Evolutionary conservation across 2,888 invertebrate species (phyloP), one percentile per base, ranked within the genome.

Genomic region (Xanthia icteritia): DNA sequence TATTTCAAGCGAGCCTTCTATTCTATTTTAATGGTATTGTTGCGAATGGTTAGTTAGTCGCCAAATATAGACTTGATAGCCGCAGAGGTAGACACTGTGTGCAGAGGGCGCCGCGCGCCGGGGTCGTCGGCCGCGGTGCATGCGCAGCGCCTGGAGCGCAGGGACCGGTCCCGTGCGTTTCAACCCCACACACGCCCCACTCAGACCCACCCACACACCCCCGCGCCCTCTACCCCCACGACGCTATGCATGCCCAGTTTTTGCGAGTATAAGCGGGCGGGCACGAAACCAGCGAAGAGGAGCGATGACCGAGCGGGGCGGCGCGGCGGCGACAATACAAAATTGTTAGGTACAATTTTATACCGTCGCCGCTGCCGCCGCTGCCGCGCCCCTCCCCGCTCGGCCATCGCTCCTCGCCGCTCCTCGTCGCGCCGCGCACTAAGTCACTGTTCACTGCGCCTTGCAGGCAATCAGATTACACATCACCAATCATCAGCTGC

Each of bases 101-200:
- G 36, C 45, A 54, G 42, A 5, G 31, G 2, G 2, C n/a, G 15
- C 8, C 3, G 31, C 48, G 20, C 31, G 31, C 31, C n/a, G 68
- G 65, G 84, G 77, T 80, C 77, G 73, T 56, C 70, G 80, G 11
- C 77, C 84, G 61, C 39, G 8, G 72, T 51, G 39, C 39, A 9
- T 67, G 68, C 72, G 39, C 4, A 42, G 27, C 51, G 20, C 27
- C 65, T 27, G 65, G 65, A 27, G 64, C 60, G 60, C 63, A 51
- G 64, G 71, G 39, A 56, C 70, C 36, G 54, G 60, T 9, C 45
- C 67, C 51, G 23, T 45, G 20, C 51, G 13, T 39, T 20, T 27
- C 23, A 27, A 1, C 69, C 48, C 9, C 5, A n/a, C 54, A 11
- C 69, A 45, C 45, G 45, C 13, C 45, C 45, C 45, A 13, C 11